phyloP scores from a whole-genome alignment of 2,888 invertebrate species.

The Biston stratarius region DNA sequence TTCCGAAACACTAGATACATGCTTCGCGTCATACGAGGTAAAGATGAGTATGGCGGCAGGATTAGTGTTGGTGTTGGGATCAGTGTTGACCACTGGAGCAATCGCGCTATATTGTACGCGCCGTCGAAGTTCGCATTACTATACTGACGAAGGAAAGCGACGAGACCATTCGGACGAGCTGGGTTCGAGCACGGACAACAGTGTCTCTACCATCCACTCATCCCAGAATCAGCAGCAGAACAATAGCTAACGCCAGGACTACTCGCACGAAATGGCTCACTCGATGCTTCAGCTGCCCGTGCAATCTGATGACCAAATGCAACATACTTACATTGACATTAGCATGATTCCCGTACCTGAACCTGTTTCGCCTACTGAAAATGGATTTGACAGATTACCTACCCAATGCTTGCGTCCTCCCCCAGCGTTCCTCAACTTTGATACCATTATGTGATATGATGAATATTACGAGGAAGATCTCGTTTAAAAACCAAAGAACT shows the following conservation, averaged over 20 bases:
- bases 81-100: slow-evolving; percentile 83
- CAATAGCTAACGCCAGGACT: slow-evolving; percentile 73
- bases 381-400: slow-evolving; percentile 52
- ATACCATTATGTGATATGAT: slow-evolving; percentile 73
- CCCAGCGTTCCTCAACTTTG: slow-evolving; percentile 60
- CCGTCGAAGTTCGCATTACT: slow-evolving; percentile 90
- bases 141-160: slow-evolving; percentile 91
- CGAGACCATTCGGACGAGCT: slow-evolving; percentile 75
- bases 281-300: slow-evolving; percentile 39
- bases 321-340: slow-evolving; percentile 5
- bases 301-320: slow-evolving; percentile 20
- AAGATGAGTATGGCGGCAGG: slow-evolving; percentile 86
- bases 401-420: slow-evolving; percentile 59
- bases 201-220: slow-evolving; percentile 77
- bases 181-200: slow-evolving; percentile 67
- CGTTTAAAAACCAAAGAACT: slow-evolving; percentile 59
- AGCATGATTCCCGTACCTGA: slow-evolving; percentile 26
- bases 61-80: slow-evolving; percentile 73
- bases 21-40: slow-evolving; percentile 83
- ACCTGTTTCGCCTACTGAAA: slow-evolving; percentile 3
- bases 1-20: slow-evolving; percentile 68
- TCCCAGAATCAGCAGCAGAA: slow-evolving; percentile 70
- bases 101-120: slow-evolving; percentile 89
- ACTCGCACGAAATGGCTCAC: slow-evolving; percentile 44
- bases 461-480: slow-evolving; percentile 76